Conservation (phyloP, 2,113 vertebrate genomes). For the Indri indri region DNA sequence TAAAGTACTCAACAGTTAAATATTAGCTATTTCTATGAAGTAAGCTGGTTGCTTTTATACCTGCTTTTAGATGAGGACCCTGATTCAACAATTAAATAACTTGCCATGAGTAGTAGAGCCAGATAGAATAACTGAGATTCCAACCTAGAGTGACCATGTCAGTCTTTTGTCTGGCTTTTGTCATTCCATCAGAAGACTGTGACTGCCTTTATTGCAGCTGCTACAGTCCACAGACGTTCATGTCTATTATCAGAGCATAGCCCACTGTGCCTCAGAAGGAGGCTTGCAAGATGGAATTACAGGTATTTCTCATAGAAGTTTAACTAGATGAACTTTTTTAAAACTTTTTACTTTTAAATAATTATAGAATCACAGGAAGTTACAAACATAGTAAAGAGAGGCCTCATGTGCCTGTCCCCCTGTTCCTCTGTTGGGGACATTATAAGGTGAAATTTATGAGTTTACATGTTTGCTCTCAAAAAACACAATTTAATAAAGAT, state of each 20-base stretch:
- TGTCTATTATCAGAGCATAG: background rate
- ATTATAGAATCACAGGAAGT: background rate
- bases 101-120: background rate
- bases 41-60: background rate
- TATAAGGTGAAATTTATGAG: background rate
- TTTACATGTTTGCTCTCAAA: background rate
- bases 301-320: background rate
- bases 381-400: background rate
- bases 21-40: background rate
- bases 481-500: background rate
- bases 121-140: background rate
- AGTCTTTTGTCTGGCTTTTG: background rate
- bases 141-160: background rate
- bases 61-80: background rate
- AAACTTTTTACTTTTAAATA: background rate
- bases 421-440: background rate
- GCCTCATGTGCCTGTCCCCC: background rate
- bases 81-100: background rate
- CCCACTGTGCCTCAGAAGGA: background rate
- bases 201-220: background rate
- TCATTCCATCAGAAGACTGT: background rate
- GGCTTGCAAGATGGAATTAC: background rate
- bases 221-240: background rate
- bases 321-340: background rate
- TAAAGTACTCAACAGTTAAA: background rate